A percentile compares a stretch with the other conserved stretches of the same genome.
Conservation (phyloP, 1,140 invertebrate species). For the Battus philenor region DNA sequence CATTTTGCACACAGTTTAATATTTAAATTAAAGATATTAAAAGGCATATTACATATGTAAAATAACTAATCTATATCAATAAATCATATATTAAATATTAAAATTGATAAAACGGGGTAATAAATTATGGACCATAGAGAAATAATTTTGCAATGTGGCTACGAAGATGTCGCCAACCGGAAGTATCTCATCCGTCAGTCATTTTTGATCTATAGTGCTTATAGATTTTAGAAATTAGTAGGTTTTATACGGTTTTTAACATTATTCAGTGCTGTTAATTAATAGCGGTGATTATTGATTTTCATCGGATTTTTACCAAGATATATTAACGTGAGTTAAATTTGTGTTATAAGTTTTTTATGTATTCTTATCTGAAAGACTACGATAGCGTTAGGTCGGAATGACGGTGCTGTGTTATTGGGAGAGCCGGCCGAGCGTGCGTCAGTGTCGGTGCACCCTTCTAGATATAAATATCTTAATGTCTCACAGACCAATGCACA, state of each 20-base stretch:
- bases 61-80: background rate
- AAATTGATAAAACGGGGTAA: no score
- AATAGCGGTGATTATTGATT: conserved; percentile 17
- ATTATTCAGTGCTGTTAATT: conserved; percentile 24
- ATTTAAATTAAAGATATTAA: no score
- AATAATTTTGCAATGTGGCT: background rate
- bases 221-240: conserved; percentile 39
- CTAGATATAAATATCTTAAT: conserved; percentile 38
- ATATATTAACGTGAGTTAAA: conserved; percentile 34
- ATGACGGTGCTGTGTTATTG: conserved; percentile 53
- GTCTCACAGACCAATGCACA: conserved; percentile 14
- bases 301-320: conserved; percentile 12
- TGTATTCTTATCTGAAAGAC: conserved; percentile 12
- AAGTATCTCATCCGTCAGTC: conserved; percentile 43
- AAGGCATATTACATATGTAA: background rate
- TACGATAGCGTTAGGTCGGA: conserved; percentile 24
- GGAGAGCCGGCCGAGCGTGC: conserved; percentile 29
- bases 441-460: conserved; percentile 26
- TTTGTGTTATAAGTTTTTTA: conserved; percentile 15
- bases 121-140: conserved; percentile 16
- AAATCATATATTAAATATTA: no score
- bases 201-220: conserved; percentile 54
- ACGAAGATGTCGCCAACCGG: conserved; percentile 30
- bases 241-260: conserved; percentile 24
- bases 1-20: no score